Evolutionary conservation across 2,888 invertebrate species (phyloP).

Genomic region (Drosophila silvestris): DNA sequence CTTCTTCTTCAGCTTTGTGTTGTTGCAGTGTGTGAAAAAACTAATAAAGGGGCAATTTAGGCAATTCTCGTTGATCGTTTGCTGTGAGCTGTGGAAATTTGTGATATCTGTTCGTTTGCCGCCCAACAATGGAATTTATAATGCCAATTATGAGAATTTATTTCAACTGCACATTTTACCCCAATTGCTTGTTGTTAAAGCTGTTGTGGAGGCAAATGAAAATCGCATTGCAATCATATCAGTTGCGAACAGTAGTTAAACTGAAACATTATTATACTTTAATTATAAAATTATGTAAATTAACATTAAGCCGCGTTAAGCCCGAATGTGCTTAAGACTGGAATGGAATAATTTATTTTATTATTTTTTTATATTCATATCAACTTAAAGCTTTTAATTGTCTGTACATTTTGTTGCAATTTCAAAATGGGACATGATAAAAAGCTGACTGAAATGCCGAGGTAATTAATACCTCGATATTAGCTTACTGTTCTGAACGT

Average conservation of each 20-base stretch:
- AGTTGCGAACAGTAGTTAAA: slow-evolving; percentile 1
- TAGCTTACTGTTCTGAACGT: background rate
- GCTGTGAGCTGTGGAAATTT: slow-evolving; percentile 31
- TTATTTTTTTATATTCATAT: background rate
- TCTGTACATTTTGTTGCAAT: slow-evolving; percentile 11
- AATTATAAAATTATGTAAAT: slow-evolving; percentile 4
- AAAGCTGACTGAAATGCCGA: slow-evolving; percentile 3
- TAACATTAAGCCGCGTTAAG: slow-evolving; percentile 1
- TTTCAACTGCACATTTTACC: slow-evolving; percentile 34
- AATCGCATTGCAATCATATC: background rate
- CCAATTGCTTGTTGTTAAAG: slow-evolving; percentile 29
- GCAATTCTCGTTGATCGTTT: slow-evolving; percentile 70
- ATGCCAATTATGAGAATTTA: slow-evolving; percentile 65
- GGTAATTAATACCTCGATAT: slow-evolving; percentile 9
- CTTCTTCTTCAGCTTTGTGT: slow-evolving; percentile 8
- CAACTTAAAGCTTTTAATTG: background rate
- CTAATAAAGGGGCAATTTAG: slow-evolving; percentile 80
- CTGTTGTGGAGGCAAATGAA: background rate
- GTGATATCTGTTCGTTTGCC: slow-evolving; percentile 33
- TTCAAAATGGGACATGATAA: slow-evolving; percentile 17
- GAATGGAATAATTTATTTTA: background rate
- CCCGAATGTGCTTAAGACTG: slow-evolving; percentile 6
- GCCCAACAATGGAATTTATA: slow-evolving; percentile 65
- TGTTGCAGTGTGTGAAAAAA: slow-evolving; percentile 74
- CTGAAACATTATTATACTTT: slow-evolving; percentile 6